phyloP scores from a whole-genome alignment of 2,113 vertebrate species.

The Eubucco bourcierii region DNA sequence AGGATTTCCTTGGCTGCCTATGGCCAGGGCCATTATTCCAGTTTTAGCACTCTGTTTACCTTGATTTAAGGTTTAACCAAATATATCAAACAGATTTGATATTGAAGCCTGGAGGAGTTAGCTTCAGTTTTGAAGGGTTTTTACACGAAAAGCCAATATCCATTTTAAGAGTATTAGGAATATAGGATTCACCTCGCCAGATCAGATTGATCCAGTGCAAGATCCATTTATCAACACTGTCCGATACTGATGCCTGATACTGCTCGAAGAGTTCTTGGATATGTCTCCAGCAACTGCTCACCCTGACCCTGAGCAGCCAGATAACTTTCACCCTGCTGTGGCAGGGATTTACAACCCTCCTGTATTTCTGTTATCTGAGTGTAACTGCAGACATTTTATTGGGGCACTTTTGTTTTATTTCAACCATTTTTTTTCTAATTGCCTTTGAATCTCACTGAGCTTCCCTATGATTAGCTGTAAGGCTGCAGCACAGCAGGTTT shows the following conservation, averaged over 20 bases:
- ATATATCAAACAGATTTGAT: background rate
- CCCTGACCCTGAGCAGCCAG: background rate
- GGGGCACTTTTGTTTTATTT: background rate
- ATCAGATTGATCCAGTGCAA: background rate
- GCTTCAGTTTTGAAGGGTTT: background rate
- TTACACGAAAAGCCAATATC: background rate
- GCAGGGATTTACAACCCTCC: background rate
- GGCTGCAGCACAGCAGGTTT: background rate
- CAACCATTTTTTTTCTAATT: background rate
- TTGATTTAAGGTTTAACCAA: background rate
- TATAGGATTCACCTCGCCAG: background rate
- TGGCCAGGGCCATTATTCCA: background rate
- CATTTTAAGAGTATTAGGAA: background rate
- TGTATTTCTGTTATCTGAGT: background rate
- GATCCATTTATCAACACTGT: background rate
- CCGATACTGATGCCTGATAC: background rate
- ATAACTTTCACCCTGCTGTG: background rate
- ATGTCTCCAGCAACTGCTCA: background rate
- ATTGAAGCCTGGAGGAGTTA: background rate
- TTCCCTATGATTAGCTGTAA: background rate
- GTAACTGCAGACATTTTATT: background rate
- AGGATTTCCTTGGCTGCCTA: background rate
- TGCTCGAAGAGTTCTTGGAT: background rate
- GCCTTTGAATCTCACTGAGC: background rate
- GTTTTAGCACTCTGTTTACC: background rate